Evolutionary conservation across 2,888 invertebrate genomes (phyloP), one percentile per base, ranked within the genome.

Genomic region (Entomobrya multifasciata): DNA sequence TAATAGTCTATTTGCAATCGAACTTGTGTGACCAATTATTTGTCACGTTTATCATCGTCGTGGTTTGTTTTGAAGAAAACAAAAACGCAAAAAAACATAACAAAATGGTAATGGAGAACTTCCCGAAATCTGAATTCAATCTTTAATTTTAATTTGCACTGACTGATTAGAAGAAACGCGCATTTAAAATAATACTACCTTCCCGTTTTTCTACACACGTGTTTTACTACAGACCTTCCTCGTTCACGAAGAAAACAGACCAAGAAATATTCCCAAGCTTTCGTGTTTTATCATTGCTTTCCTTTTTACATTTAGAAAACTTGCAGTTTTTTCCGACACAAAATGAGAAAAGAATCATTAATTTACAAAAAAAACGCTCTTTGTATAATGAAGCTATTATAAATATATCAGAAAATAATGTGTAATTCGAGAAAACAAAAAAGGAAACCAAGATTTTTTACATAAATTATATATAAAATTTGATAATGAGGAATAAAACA

Each of bases 11-110:
- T 36, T 36, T 36, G 36, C 36, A 36, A 36, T 36, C 36, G 49
- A 49, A n/a, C 49, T 49, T n/a, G 17, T 13, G 60, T 60, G 60
- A 60, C 60, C 60, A 60, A 60, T n/a, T 30, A 25, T 60, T 20
- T 22, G 22, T 22, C 6, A 15, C n/a, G n/a, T n/a, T n/a, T 36
- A 15, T 15, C n/a, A 15, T 3, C 49, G 49, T 8, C 15, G 27
- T 60, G 60, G 30, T 60, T 60, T 60, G 60, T 60, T n/a, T n/a
- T n/a, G n/a, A 60, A 60, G n/a, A 60, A 60, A 10, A 60, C 17
- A 4, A 8, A 20, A 55, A 47, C 47, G n/a, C 47, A 55, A 20
- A 55, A 55, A 55, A 55, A n/a, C 20, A 55, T 6, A 25, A 25
- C 49, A 49, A 13, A n/a, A n/a, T n/a, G n/a, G n/a, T n/a, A n/a